Base-by-base conservation (phyloP, 2,797 vertebrate genomes). In the Notoglanidium macrostoma region DNA sequence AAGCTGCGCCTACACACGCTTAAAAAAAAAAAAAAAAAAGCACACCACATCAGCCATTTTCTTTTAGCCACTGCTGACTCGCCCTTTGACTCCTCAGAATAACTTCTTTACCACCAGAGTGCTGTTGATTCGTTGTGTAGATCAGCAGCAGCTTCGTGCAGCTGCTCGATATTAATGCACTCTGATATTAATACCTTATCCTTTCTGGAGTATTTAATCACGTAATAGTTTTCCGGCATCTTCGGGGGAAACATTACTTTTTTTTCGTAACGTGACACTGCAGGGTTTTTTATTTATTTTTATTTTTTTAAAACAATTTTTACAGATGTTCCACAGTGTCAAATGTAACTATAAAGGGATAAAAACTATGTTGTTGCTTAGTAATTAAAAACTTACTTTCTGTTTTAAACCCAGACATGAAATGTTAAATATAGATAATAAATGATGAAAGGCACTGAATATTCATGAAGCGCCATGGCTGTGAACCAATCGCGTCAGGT, bases 1-100 rank as follows among this genome's bases (percentile, higher is more conserved):
- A 46, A 73, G 85, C 91, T 90, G 84, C 49, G 23, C 82, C 89
- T 49, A 0, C 0, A 65, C 86, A 84, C 59, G 26, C 40, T 59
- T n/a, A 1, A 23, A 46, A 46, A 46, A 51, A 68, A 54, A 29
- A 9, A 57, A 59, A 46, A 40, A 65, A 40, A 29, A 5, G 32
- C 51, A 15, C 51, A 79, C 26, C 32, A 55, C 51, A 21, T 11
- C 51, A 9, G n/a, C 15, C 17, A 51, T 9, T 14, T 44, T 40
- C 2, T 44, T 55, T 17, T 80, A 32, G 74, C n/a, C 17, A 2
- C 29, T 3, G 51, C 51, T 32, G 76, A 78, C 51, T 78, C 74
- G 6, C 19, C 74, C 40, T 11, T 32, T 19, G 23, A 55, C n/a
- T 32, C 32, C 21, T 73, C 44, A 49, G 5, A 8, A 12, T 46